phyloP scores from a whole-genome alignment of 2,113 vertebrate species.

The Seriola quinqueradiata region DNA sequence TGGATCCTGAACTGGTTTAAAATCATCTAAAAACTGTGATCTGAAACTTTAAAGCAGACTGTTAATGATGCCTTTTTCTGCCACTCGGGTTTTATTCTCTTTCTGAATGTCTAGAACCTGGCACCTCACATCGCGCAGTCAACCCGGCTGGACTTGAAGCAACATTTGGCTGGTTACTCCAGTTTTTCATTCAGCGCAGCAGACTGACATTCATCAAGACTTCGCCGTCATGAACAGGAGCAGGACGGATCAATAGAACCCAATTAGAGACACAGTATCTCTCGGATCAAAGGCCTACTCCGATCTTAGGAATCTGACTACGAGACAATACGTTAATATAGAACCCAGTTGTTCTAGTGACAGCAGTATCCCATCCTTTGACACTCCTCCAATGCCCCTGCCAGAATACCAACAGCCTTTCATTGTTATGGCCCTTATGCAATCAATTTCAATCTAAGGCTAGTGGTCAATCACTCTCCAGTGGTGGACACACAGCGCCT shows the following conservation, averaged over 20 bases:
- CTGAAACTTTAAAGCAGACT: conserved; percentile 17
- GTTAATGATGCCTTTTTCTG: conserved; percentile 14
- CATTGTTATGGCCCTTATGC: conserved; percentile 75
- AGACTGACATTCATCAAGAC: conserved; percentile 69
- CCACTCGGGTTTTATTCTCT: conserved; percentile 11
- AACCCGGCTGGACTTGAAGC: conserved; percentile 12
- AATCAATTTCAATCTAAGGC: conserved; percentile 82
- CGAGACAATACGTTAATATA: conserved; percentile 72
- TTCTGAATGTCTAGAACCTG: conserved; percentile 15
- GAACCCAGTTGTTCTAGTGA: conserved; percentile 71
- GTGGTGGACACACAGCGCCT: conserved; percentile 59
- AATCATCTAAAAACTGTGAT: conserved; percentile 11
- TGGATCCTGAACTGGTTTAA: not conserved
- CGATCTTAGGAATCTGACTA: conserved; percentile 61
- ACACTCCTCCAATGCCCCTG: conserved; percentile 44
- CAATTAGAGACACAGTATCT: conserved; percentile 77
- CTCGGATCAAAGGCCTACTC: conserved; percentile 69
- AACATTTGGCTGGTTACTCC: conserved; percentile 38
- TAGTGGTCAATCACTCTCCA: conserved; percentile 75
- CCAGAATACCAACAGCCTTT: conserved; percentile 73
- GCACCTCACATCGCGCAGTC: conserved; percentile 12
- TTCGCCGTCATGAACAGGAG: conserved; percentile 57
- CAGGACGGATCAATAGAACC: conserved; percentile 73
- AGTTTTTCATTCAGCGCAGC: conserved; percentile 53
- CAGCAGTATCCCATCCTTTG: conserved; percentile 67